Evolutionary conservation across 2,888 invertebrate species (phyloP), one percentile per base, ranked within the genome.

Genomic region (Hetaerina titia): DNA sequence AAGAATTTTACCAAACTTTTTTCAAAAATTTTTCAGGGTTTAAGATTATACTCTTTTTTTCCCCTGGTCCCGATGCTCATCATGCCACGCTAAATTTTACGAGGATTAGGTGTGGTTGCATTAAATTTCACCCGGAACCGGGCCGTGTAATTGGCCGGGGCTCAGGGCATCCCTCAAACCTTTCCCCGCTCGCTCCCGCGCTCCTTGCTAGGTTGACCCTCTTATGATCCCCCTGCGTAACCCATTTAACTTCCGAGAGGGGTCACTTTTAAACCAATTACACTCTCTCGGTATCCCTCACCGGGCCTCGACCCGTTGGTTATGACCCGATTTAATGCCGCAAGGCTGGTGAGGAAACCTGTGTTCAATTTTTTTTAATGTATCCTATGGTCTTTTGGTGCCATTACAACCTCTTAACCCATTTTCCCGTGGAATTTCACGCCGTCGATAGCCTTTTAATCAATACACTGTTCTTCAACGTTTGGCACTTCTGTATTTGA

Each of bases 321-420:
- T 81, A 81, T 81, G 81, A 81, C 31, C 81, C 81, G 81, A 81
- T 81, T 81, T 81, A 9, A 31, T 81, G 81, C 31, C 81, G 81
- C 5, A 2, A 31, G 81, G 11, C 31, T 11, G 15, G 81, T 11
- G 81, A 81, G 31, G 31, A 81, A 81, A 81, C 31, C 81, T 81
- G 81, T 15, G 81, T 31, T 81, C 15, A 31, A 25, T 81, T 81
- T 81, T 31, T 31, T 69, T 69, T n/a, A 13, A 25, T 74, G 9
- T 22, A n/a, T 81, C 11, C 81, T 22, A 25, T 31, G 81, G 81
- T 81, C 81, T 31, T n/a, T 81, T 31, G 81, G 31, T 11, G 11
- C 81, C 81, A 81, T 81, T 81, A 81, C 81, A 31, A 81, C 81
- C 81, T 81, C 81, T 81, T 81, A 31, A 81, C 81, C 81, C 31